phyloP scores from a whole-genome alignment of 2,888 invertebrate genomes.

The Ditula angustiorana region DNA sequence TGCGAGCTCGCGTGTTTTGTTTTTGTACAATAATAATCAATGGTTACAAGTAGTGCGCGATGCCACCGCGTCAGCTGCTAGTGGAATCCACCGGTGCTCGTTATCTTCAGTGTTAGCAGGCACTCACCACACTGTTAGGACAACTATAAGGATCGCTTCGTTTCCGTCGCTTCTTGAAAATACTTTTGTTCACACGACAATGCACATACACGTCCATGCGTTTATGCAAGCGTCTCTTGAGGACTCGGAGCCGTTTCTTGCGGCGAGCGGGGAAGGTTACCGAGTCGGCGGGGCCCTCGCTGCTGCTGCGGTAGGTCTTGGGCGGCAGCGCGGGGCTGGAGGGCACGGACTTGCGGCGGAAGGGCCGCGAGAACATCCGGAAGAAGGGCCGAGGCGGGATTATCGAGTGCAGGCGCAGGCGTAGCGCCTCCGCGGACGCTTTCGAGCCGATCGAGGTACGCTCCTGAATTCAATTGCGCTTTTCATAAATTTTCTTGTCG shows the following conservation, averaged over 20 bases:
- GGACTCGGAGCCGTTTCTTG: constrained; percentile 66
- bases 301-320: constrained; percentile 79
- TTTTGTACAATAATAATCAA: constrained; percentile 25
- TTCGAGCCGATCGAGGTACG: constrained; percentile 83
- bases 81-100: constrained; percentile 15
- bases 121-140: constrained; percentile 84
- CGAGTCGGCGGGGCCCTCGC: constrained; percentile 80
- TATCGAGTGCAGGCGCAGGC: constrained; percentile 84
- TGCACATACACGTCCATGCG: constrained; percentile 80
- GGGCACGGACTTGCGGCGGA: constrained; percentile 88
- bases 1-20: constrained; percentile 30
- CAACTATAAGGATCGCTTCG: constrained; percentile 62
- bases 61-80: constrained; percentile 12
- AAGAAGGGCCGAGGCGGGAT: constrained; percentile 86
- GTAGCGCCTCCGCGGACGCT: constrained; percentile 79
- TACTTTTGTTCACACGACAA: constrained; percentile 68
- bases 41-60: constrained; percentile 26
- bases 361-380: constrained; percentile 88
- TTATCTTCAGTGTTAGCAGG: constrained; percentile 59
- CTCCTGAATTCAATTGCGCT: constrained; percentile 63
- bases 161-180: constrained; percentile 63
- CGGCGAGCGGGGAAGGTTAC: constrained; percentile 72
- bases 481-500: background rate
- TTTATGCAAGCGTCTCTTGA: constrained; percentile 74
- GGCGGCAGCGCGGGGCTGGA: constrained; percentile 87